phyloP scores from a whole-genome alignment of 2,797 vertebrate genomes.

The Gastrophryne carolinensis region DNA sequence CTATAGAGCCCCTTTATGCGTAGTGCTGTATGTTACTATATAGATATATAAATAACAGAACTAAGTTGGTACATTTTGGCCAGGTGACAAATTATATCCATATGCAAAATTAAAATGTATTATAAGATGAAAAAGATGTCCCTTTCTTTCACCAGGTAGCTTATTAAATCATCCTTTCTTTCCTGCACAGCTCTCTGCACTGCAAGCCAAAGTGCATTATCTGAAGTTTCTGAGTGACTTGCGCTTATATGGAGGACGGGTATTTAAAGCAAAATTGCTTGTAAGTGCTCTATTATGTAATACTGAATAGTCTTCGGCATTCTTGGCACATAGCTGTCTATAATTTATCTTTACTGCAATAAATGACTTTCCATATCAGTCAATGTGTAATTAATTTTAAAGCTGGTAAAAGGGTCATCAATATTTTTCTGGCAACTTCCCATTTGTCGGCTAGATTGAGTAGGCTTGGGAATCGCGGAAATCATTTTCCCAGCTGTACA shows the following conservation, averaged over 20 bases:
- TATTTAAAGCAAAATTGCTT: constrained; percentile 91
- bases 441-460: neutral
- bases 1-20: too few species aligned
- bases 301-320: neutral
- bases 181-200: constrained; percentile 82
- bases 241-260: constrained; percentile 91
- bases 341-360: neutral
- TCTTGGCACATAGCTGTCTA: neutral
- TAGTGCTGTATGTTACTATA: too few species aligned
- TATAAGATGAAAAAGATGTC: neutral
- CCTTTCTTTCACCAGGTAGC: neutral
- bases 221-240: constrained; percentile 97
- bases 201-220: constrained; percentile 98
- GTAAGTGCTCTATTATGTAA: constrained; percentile 70
- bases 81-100: neutral
- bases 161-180: constrained; percentile 29
- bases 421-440: constrained; percentile 2
- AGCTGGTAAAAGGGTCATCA: neutral
- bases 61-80: too few species aligned
- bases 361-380: neutral
- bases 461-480: neutral
- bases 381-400: constrained; percentile 2
- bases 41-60: too few species aligned
- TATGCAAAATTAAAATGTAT: neutral
- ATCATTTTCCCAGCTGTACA: constrained; percentile 13